A percentile compares a stretch with the other conserved stretches of the same genome.
Conservation (phyloP, 2,797 vertebrate species). For the Spheniscus humboldti region DNA sequence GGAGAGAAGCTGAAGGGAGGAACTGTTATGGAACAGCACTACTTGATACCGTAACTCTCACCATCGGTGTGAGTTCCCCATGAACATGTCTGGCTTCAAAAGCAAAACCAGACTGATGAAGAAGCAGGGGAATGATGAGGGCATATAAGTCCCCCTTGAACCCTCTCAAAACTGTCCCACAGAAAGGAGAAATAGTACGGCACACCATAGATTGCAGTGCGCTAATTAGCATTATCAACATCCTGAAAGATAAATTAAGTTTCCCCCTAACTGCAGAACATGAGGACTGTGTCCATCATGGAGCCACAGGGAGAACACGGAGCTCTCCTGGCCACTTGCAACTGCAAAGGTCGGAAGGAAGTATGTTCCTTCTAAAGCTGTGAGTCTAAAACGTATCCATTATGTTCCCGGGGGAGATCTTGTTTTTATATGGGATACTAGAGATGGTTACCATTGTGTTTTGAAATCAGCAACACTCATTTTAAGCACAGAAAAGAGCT, state of each 20-base stretch:
- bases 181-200: background rate
- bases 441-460: background rate
- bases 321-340: background rate
- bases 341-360: background rate
- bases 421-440: background rate
- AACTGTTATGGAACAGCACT: background rate
- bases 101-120: background rate
- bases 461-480: background rate
- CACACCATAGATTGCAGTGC: background rate
- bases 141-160: background rate
- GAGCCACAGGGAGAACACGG: fast-evolving
- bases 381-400: background rate
- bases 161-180: background rate
- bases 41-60: background rate
- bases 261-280: background rate
- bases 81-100: background rate
- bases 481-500: background rate
- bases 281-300: background rate
- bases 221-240: background rate
- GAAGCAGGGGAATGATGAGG: background rate
- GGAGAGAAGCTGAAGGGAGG: background rate
- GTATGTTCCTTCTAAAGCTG: background rate
- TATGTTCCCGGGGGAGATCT: background rate
- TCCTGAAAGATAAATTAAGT: background rate
- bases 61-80: background rate